A percentile compares a stretch with the other conserved stretches of the same genome.
These are phyloP conservation scores for Zoanthus sociatus DNA, from an alignment of 92 coral and sea anemone species.

Conservation along the genomic window DNA sequence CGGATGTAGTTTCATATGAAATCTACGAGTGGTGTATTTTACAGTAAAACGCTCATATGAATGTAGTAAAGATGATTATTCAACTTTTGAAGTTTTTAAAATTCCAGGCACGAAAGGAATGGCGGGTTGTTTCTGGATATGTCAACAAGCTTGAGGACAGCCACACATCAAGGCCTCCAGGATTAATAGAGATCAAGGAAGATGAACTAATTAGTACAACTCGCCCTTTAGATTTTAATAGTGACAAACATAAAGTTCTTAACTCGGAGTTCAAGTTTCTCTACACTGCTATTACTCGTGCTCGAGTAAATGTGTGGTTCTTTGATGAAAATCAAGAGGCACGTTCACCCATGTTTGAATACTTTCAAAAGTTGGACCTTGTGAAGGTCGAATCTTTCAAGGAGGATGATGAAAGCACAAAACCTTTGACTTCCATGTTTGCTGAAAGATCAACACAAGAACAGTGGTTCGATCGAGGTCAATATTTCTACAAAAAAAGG, in stretches of 20 bases:
- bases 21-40: too few relatives aligned
- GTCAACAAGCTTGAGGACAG: constrained; percentile 32
- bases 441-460: constrained; percentile 70
- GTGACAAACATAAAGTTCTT: constrained; percentile 76
- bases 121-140: constrained; percentile 74
- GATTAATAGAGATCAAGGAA: constrained; percentile 63
- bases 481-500: constrained; percentile 66
- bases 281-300: constrained; percentile 86
- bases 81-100: too few relatives aligned
- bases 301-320: constrained; percentile 83
- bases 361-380: constrained; percentile 61
- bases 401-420: constrained; percentile 46
- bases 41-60: too few relatives aligned
- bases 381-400: constrained; percentile 66
- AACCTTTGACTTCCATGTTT: constrained; percentile 63
- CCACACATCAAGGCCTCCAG: constrained; percentile 33
- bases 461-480: constrained; percentile 75
- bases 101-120: constrained; percentile 67
- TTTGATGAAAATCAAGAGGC: constrained; percentile 78
- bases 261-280: constrained; percentile 81
- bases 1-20: too few relatives aligned
- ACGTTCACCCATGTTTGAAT: constrained; percentile 78
- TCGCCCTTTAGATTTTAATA: constrained; percentile 75
- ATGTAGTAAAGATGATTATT: too few relatives aligned
- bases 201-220: constrained; percentile 32